Evolutionary conservation across 2,113 vertebrate genomes (phyloP), one percentile per base, ranked within the genome.

Genomic region (Psilopsiagon aymara): DNA sequence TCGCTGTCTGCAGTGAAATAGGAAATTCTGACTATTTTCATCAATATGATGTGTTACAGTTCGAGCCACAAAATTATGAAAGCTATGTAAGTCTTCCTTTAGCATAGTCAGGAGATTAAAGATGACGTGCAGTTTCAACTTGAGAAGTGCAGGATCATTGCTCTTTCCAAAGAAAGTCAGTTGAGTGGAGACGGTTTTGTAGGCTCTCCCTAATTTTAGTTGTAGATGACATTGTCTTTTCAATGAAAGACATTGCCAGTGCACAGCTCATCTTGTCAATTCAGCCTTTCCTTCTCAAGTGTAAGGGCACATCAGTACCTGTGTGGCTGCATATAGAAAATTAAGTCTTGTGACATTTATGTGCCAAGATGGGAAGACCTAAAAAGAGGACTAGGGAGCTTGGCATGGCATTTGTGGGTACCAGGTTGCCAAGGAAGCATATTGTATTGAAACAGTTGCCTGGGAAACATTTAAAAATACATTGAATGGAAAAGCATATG

Each of bases 371-470:
- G 74, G 80, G 63, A 64, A 82, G 89, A 49, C 77, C 92, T 82
- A 75, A 95, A 90, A 76, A 82, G 95, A 97, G 85, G 91, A 94
- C 51, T 71, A 78, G 27, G 78, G 96, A 93, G 53, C 94, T 37
- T 88, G 68, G 81, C 66, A 43, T 92, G 70, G 97, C 95, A 59
- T 95, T 97, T 64, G 78, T 41, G 75, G 97, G 93, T 71, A 93
- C 92, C 86, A 24, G 93, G 92, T 95, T 88, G 91, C 97, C 97
- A 96, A 93, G 97, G 93, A 96, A 95, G 96, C 96, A 88, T 97
- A 97, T 96, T 95, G 94, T 95, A 90, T 96, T 89, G 95, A 94
- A 91, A 86, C 90, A 88, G 97, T 97, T 97, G 96, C 96, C 97
- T 95, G 95, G 97, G 98, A 97, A 97, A 97, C 97, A 90, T 95